Conservation (phyloP, 64 coral and sea anemone species). For the Montipora efflorescens region DNA sequence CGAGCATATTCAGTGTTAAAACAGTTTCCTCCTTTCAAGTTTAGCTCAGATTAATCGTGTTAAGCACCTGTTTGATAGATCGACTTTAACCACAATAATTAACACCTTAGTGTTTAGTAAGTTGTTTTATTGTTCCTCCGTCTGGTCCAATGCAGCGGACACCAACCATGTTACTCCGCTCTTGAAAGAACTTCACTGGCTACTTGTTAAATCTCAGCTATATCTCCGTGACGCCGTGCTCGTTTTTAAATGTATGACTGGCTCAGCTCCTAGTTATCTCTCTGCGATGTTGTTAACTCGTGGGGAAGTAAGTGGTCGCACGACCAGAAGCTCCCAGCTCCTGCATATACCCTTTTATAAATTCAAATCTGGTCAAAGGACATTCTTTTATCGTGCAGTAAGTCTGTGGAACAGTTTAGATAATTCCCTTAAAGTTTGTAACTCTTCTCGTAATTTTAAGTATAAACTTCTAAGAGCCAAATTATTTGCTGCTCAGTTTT, state of each 20-base stretch:
- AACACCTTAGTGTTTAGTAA: background rate
- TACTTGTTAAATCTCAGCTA: too few relatives aligned
- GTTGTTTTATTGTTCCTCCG: background rate
- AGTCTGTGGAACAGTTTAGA: conserved; percentile 41
- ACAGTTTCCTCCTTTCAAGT: too few relatives aligned
- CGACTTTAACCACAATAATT: background rate
- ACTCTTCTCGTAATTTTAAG: conserved; percentile 66
- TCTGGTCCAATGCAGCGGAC: background rate
- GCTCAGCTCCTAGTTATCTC: conserved; percentile 43
- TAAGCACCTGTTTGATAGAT: too few relatives aligned
- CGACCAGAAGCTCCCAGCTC: conserved; percentile 38
- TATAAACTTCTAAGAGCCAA: conserved; percentile 41
- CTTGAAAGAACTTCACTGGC: too few relatives aligned
- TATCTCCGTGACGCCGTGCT: conserved; percentile 23
- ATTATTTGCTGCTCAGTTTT: conserved; percentile 28
- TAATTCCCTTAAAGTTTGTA: conserved; percentile 61
- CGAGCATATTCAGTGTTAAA: too few relatives aligned
- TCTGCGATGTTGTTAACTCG: conserved; percentile 47
- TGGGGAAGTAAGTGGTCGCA: conserved; percentile 43
- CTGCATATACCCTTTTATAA: conserved; percentile 54
- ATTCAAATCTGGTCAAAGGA: conserved; percentile 51
- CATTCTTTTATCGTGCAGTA: conserved; percentile 43
- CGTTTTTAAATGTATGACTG: conserved; percentile 34
- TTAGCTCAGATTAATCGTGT: too few relatives aligned
- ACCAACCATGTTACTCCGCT: background rate